A percentile compares a stretch with the other conserved stretches of the same genome.
phyloP scores from a whole-genome alignment of 2,888 invertebrate species.

The Taenaris catops region DNA sequence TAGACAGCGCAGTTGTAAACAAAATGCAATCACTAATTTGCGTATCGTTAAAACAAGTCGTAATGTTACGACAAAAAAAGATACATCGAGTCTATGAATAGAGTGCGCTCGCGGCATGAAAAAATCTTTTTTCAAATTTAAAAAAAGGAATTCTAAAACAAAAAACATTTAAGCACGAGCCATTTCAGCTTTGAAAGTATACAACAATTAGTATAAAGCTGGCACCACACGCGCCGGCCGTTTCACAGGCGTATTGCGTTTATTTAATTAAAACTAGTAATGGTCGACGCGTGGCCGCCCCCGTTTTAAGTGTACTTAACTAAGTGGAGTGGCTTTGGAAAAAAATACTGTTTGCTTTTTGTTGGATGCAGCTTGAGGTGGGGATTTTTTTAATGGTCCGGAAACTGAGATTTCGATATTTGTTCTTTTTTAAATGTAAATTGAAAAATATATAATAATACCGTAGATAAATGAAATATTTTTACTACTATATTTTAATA shows the following conservation, averaged over 20 bases:
- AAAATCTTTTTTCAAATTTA: constrained; percentile 1
- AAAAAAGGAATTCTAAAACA: neutral
- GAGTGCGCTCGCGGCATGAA: neutral
- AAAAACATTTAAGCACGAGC: neutral
- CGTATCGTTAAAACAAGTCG: too few relatives aligned
- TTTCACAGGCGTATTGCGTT: constrained; percentile 42
- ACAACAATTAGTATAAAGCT: constrained; percentile 24
- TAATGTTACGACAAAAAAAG: too few relatives aligned
- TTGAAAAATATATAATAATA: too few relatives aligned
- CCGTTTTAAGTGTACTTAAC: constrained; percentile 20
- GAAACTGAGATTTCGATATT: too few relatives aligned
- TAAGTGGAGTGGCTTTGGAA: constrained; percentile 24
- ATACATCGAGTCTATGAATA: too few relatives aligned
- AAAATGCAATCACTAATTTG: too few relatives aligned
- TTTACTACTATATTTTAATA: neutral
- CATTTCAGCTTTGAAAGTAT: constrained; percentile 14
- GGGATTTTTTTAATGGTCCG: constrained; percentile 17
- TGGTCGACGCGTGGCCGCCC: constrained; percentile 43
- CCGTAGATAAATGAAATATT: too few relatives aligned
- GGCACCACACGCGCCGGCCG: constrained; percentile 30
- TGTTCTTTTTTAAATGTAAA: too few relatives aligned
- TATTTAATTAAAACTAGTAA: constrained; percentile 53
- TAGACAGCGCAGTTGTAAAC: too few relatives aligned
- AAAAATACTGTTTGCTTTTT: constrained; percentile 18
- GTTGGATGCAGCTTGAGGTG: constrained; percentile 11